Base-by-base conservation (phyloP, 2,797 vertebrate species). In the Pseudopleuronectes americanus region DNA sequence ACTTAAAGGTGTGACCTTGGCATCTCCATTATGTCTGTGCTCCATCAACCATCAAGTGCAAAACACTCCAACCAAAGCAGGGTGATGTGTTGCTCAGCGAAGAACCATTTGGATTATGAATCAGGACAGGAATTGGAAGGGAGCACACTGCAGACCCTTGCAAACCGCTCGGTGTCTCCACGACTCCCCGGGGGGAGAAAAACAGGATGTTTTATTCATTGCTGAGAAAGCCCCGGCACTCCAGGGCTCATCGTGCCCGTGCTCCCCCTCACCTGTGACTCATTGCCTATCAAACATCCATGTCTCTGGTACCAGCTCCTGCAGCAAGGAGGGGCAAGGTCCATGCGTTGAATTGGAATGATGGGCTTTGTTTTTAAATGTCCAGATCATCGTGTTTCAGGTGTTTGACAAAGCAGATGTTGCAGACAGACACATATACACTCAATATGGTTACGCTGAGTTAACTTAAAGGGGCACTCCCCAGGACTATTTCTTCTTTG, bases 231-330 rank as follows among this genome's bases (percentile, higher is more conserved):
- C 64, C 59, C 26, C 23, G 68, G 68, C 68, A 57, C 78, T 80
- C 76, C 77, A 74, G 85, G 74, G 71, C 69, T 79, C 61, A 75
- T 72, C 49, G 21, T 70, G 43, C 72, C 57, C 54, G 10, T 80
- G 80, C 81, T 83, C 84, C 74, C 81, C 83, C 86, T 90, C 89
- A 90, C 82, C 76, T 90, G 89, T 94, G 92, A 94, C 87, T 93
- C 92, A 93, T 74, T 88, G 79, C 77, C 67, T 80, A 77, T 75
- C 74, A 59, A 77, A 71, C 59, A 75, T 64, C 64, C 73, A 78
- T 64, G 69, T 26, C 72, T 80, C 74, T 84, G 56, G 48, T 66
- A 72, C 57, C 56, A 75, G 76, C 79, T 71, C 64, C 82, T 86
- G 84, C 86, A 75, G 72, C 63, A 81, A 79, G 76, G 81, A 85